Base-by-base conservation (phyloP, 2,113 vertebrate species). In the Serilophus lunatus region DNA sequence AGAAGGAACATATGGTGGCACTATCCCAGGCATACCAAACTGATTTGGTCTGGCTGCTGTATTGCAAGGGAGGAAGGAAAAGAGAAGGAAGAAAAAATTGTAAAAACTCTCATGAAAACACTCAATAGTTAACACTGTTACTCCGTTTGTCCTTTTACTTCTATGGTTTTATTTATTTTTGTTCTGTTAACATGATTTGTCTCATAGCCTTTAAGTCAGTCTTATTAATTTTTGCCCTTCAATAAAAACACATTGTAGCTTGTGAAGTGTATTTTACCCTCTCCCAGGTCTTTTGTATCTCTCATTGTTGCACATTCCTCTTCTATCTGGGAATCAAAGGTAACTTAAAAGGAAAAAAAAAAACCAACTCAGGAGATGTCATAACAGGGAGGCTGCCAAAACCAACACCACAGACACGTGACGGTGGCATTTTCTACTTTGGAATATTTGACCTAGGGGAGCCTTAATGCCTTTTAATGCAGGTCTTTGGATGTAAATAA, bases 1-100 rank as follows among this genome's bases (percentile, higher is more conserved):
- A 70, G 98, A 98, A 97, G 98, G 97, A 88, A 98, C 97, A 94
- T 98, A 98, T 31, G 97, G 98, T 97, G 98, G 98, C 98, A 98
- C 97, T 86, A 98, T 97, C 97, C 98, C 98, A 94, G 98, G 98
- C 97, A 98, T 98, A 97, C 98, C 98, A 91, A 98, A 97, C 40
- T 98, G 98, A 98, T 99, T 99, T 97, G 98, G 98, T 98, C 98
- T 98, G 97, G 98, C 98, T 99, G 98, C 97, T 97, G 94, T 70
- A 88, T 61, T 60, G 71, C 31, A 90, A 40, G 35, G 49, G 42
- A 56, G 64, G 35, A 77, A 18, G 35, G 35, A 31, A 83, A 7
- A 3, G 7, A 31, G 33, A 79, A 85, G 60, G 72, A 14, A 59
- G 61, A 93, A 80, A 63, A 26, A 6, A 35, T 5, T 13, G 2